Percentiles rank a stretch among this genome's conserved stretches.
Conservation (phyloP, 2,888 invertebrate genomes). For the Neria commutata region DNA sequence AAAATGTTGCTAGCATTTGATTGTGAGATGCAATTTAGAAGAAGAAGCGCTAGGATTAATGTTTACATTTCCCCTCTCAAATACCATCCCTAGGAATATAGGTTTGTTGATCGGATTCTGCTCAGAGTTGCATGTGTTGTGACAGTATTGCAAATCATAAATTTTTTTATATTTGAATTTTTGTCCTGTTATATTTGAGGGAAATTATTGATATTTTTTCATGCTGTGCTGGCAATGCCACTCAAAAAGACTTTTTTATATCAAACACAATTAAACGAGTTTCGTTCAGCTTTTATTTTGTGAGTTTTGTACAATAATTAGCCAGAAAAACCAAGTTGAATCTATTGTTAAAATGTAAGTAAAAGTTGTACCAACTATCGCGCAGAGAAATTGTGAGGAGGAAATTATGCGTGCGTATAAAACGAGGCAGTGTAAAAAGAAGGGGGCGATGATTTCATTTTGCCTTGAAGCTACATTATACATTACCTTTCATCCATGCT, state of each 20-base stretch:
- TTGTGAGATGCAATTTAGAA: too few relatives aligned
- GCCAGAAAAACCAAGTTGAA: background rate
- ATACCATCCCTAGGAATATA: too few relatives aligned
- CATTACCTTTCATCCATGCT: slow-evolving; percentile 26
- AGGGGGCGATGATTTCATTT: slow-evolving; percentile 58
- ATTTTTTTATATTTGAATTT: too few relatives aligned
- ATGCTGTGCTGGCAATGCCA: slow-evolving; percentile 35
- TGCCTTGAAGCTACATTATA: slow-evolving; percentile 28
- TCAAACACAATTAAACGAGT: slow-evolving; percentile 32
- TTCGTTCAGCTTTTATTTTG: slow-evolving; percentile 33
- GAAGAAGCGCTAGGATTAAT: too few relatives aligned
- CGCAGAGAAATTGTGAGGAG: background rate
- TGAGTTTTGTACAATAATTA: slow-evolving; percentile 23
- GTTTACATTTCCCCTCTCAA: too few relatives aligned
- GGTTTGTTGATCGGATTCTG: too few relatives aligned
- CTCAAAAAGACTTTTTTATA: slow-evolving; percentile 31
- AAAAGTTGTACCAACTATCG: slow-evolving; percentile 6
- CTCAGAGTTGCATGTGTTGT: too few relatives aligned
- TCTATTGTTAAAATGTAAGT: slow-evolving; percentile 42
- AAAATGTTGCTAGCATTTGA: too few relatives aligned
- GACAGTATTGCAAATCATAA: too few relatives aligned
- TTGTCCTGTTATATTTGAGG: too few relatives aligned
- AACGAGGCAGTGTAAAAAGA: slow-evolving; percentile 22
- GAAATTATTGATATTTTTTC: too few relatives aligned
- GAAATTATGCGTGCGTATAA: background rate